phyloP scores from a whole-genome alignment of 2,888 invertebrate species.

The Phragmatobia fuliginosa region DNA sequence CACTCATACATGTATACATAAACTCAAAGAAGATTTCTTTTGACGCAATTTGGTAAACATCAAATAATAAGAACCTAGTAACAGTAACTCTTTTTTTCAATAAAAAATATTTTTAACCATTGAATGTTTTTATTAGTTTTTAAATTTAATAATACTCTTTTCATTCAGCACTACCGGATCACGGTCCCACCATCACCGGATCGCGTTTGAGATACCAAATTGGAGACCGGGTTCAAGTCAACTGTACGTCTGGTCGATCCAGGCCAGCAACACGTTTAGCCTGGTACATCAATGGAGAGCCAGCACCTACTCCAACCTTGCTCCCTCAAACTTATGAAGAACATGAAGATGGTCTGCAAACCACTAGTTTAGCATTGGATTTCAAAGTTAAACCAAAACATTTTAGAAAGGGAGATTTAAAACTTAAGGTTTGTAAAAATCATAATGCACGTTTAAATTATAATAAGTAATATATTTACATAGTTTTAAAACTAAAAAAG shows the following conservation, averaged over 20 bases:
- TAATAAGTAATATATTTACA: background rate
- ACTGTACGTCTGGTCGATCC: constrained; percentile 94
- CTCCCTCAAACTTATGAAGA: constrained; percentile 81
- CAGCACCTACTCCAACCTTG: constrained; percentile 86
- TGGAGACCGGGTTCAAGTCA: constrained; percentile 93
- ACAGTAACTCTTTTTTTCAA: background rate
- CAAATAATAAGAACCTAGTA: background rate
- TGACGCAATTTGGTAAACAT: too few species aligned
- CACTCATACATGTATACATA: too few species aligned
- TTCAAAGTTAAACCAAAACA: constrained; percentile 93
- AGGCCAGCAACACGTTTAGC: constrained; percentile 93
- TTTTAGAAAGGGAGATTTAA: constrained; percentile 94
- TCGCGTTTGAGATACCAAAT: constrained; percentile 93
- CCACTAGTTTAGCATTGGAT: constrained; percentile 91
- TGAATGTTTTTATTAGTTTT: background rate
- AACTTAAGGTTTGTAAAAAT: constrained; percentile 88
- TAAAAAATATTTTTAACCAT: background rate
- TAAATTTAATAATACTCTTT: constrained; percentile 1
- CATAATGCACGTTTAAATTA: background rate
- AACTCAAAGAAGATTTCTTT: too few species aligned
- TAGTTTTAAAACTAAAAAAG: too few species aligned
- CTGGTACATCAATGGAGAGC: constrained; percentile 96
- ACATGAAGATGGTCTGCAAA: constrained; percentile 90
- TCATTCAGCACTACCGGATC: constrained; percentile 90
- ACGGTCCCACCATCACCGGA: constrained; percentile 93